A percentile compares a stretch with the other conserved stretches of the same genome.
Evolutionary conservation across 2,113 vertebrate species (phyloP).

Genomic region (Sorex araneus): DNA sequence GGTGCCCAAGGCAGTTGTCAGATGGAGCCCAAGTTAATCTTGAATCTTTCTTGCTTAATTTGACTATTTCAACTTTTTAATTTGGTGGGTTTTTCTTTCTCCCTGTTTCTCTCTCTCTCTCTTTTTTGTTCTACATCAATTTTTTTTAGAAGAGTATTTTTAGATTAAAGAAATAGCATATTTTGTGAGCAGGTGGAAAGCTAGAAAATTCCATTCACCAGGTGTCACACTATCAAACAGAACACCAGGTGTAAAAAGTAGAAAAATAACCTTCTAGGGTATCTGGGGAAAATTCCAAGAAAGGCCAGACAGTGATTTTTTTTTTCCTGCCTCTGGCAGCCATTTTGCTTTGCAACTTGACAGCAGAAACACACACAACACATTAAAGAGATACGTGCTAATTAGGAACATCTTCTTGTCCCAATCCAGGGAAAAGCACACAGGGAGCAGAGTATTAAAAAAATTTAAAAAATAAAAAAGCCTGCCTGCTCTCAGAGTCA

Average conservation of each 20-base stretch:
- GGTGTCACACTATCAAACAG: constrained; percentile 80
- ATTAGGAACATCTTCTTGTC: constrained; percentile 10
- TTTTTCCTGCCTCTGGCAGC: constrained; percentile 38
- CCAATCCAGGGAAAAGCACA: neutral
- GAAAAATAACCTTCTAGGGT: constrained; percentile 75
- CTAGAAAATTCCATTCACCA: constrained; percentile 81
- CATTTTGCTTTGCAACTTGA: constrained; percentile 69
- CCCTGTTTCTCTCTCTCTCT: constrained; percentile 38
- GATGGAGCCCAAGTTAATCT: constrained; percentile 51
- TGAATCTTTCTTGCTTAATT: constrained; percentile 71
- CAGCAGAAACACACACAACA: neutral
- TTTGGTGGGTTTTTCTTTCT: constrained; percentile 61
- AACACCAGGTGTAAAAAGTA: constrained; percentile 74
- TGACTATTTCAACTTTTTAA: constrained; percentile 83
- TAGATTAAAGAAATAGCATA: constrained; percentile 83
- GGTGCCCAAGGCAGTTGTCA: neutral
- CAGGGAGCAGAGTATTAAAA: neutral
- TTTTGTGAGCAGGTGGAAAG: constrained; percentile 82
- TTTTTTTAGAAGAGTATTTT: constrained; percentile 72
- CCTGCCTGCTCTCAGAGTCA: neutral
- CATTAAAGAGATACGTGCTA: constrained; percentile 24
- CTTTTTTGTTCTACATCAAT: constrained; percentile 62
- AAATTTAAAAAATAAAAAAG: too few species aligned
- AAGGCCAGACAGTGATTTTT: constrained; percentile 46
- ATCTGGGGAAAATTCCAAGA: constrained; percentile 76